Conservation (phyloP, 2,888 invertebrate species). For the Schizaphis graminum region DNA sequence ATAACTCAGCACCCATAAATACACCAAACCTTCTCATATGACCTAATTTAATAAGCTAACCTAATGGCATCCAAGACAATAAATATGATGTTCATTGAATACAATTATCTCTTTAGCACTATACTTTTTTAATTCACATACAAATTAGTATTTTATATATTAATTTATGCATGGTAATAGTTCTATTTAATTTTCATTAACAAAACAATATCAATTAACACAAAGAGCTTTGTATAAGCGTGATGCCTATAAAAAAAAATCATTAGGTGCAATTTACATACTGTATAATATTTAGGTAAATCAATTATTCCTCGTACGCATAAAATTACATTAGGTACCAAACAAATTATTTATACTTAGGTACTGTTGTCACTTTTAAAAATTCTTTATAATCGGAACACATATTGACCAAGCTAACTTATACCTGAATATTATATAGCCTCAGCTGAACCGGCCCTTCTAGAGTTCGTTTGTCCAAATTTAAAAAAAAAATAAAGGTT, state of each 20-base stretch:
- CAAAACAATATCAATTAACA: not conserved
- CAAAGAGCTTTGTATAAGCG: not conserved
- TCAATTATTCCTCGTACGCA: not conserved
- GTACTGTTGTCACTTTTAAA: not conserved
- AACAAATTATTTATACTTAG: not conserved
- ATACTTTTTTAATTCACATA: not conserved
- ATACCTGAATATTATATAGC: not conserved
- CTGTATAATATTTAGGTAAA: not conserved
- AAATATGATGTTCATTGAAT: constrained; percentile 21
- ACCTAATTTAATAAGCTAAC: constrained; percentile 21
- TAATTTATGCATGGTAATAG: not conserved
- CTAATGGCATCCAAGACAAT: not conserved
- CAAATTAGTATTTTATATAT: not conserved
- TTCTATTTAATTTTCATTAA: not conserved
- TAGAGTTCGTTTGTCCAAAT: not conserved
- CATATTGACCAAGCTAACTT: not conserved
- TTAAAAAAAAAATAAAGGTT: not conserved
- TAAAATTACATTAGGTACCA: not conserved
- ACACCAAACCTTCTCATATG: constrained; percentile 1
- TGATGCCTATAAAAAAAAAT: not conserved
- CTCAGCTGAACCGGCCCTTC: not conserved
- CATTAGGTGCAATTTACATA: not conserved
- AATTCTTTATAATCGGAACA: not conserved
- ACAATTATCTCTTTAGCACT: not conserved
- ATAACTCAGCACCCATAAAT: not conserved